Base-by-base conservation (phyloP, 2,888 invertebrate species). In the Agapetus fuscipes region DNA sequence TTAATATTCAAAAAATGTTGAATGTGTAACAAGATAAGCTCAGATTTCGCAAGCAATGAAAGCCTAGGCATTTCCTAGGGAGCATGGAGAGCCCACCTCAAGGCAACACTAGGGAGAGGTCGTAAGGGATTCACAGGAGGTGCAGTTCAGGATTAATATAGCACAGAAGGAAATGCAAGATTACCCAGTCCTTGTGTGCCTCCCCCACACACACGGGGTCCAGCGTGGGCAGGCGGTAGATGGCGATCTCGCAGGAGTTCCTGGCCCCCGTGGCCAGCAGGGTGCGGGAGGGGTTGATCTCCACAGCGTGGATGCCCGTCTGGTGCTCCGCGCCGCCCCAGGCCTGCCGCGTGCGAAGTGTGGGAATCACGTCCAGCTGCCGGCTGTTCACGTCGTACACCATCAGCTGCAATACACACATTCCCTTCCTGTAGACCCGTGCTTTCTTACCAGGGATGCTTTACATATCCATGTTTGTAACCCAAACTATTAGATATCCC, bases 131-230 rank as follows among this genome's bases (percentile, higher is more conserved):
- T n/a, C n/a, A n/a, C n/a, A n/a, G n/a, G n/a, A n/a, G n/a, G n/a
- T n/a, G n/a, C n/a, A n/a, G n/a, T n/a, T n/a, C n/a, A n/a, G n/a
- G n/a, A n/a, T n/a, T n/a, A n/a, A 20, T 6, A 20, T 20, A 20
- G 20, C 4, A 20, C 9, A 20, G 20, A 20, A 20, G 20, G 9
- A 20, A 20, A 20, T 20, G 4, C 20, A 20, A 20, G 9, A 20
- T 56, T 48, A 90, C 85, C 84, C 93, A 90, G 62, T 96, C 95
- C 53, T 81, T 78, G 58, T 96, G 95, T 2, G 87, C 89, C 68
- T 94, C 93, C 0, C 94, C 94, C 9, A 95, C 86, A 64, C 89
- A 91, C 2, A 94, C 80, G 0, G 95, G 94, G 65, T 94, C 94
- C 45, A 96, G 66, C 0, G 94, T 93, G n/a, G 95, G 95, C 52